Evolutionary conservation across 2,888 invertebrate species (phyloP), one percentile per base, ranked within the genome.

Genomic region (Cecidostiba fungosa): DNA sequence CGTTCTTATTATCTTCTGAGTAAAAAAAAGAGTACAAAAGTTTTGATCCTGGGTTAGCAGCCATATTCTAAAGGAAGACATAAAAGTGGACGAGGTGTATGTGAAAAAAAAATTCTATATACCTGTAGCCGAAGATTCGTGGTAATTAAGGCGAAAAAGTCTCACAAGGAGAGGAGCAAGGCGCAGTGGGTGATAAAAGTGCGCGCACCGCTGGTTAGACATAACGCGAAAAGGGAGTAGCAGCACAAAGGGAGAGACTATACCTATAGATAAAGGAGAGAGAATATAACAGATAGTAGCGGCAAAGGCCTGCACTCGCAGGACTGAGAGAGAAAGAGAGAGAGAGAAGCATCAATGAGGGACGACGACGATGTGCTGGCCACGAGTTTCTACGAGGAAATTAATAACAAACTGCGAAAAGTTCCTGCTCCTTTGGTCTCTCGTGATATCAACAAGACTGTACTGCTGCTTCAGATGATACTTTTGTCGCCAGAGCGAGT

Each of bases 361-460:
- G 26, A 62, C 1, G 16, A 59, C 36, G 26, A 47, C 14, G 3
- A 14, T 32, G 50, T 32, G 74, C 26, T 19, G 14, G 54, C 10
- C 36, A 6, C 12, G 62, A 77, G 39, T 62, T 77, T 77, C 62
- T 43, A 43, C 26, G 62, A 77, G 77, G 62, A 77, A 62, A 77
- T 77, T 77, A 77, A 77, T 26, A 77, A 32, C 77, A 59, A 19
- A n/a, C n/a, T 29, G 54, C n/a, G 16, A 26, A 23, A 23, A 43
- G 43, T 29, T 23, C 16, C 10, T 32, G 29, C 14, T 50, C 47
- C 54, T 54, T 54, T 54, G 54, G 5, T 54, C 47, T 50, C 16
- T 50, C 14, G 16, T 47, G 47, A 8, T 36, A 0, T 36, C 36
- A 8, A 36, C 0, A 36, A 8, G 36, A 6, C 36, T 36, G 36